A percentile compares a stretch with the other conserved stretches of the same genome.
Evolutionary conservation across 2,797 vertebrate species (phyloP).

Genomic region (Emydoidea blandingii): DNA sequence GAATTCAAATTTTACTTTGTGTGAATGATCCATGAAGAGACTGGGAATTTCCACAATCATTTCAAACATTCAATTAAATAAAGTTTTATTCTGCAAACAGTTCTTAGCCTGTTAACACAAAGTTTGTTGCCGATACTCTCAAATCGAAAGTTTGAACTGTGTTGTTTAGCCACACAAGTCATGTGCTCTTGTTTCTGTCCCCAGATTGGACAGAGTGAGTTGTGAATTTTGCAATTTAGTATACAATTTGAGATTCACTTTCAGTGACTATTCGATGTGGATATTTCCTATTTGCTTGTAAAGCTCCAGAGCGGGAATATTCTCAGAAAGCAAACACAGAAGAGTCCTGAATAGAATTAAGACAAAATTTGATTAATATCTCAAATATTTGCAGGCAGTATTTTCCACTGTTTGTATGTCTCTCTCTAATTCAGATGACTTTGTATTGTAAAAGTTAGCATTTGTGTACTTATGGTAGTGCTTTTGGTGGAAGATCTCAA

Average conservation of each 20-base stretch:
- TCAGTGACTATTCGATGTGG: constrained; percentile 63
- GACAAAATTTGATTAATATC: constrained; percentile 61
- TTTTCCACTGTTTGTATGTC: constrained; percentile 29
- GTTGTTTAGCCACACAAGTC: not conserved
- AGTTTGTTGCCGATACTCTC: not conserved
- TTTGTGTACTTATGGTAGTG: not conserved
- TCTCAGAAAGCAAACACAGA: constrained; percentile 56
- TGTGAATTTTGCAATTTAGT: not conserved
- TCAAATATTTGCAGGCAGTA: constrained; percentile 42
- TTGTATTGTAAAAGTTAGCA: not conserved
- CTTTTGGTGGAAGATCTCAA: constrained; percentile 43
- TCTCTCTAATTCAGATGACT: constrained; percentile 51
- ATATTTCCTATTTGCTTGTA: constrained; percentile 48
- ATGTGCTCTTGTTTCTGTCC: not conserved
- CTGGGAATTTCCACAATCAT: not conserved
- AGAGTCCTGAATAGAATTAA: constrained; percentile 48
- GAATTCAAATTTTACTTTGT: fast-evolving
- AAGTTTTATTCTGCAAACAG: not conserved
- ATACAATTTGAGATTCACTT: constrained; percentile 38
- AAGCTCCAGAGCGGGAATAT: constrained; percentile 44
- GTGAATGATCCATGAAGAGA: fast-evolving
- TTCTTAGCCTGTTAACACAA: not conserved
- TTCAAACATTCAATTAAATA: not conserved
- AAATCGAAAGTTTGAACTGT: not conserved
- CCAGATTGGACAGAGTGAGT: not conserved